These are phyloP conservation scores for Isoperla grammatica DNA, from an alignment of 2,888 invertebrate species.

Conservation along the genomic window DNA sequence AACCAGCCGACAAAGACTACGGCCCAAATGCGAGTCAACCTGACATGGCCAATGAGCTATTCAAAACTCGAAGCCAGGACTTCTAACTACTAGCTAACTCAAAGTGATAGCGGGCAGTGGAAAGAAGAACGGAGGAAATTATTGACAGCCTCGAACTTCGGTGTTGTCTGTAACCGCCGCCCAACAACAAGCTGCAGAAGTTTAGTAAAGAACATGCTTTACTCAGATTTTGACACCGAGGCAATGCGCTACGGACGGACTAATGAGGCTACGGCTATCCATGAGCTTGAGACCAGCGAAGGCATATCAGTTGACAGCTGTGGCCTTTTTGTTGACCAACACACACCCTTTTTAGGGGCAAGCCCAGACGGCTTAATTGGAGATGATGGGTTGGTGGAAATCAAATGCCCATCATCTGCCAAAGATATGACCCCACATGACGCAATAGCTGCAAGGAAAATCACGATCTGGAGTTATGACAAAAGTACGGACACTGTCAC, in stretches of 20 bases:
- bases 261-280: neutral
- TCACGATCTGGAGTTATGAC: conserved; percentile 9
- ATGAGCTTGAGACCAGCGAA: neutral
- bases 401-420: conserved; percentile 17
- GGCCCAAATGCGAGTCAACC: neutral
- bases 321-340: conserved; percentile 17
- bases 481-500: neutral
- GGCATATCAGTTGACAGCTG: conserved; percentile 6
- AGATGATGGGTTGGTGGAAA: conserved; percentile 14
- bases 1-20: too few relatives aligned
- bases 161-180: neutral
- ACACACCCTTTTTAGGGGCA: conserved; percentile 9
- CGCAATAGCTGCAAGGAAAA: conserved; percentile 11
- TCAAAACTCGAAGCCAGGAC: neutral
- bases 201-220: neutral
- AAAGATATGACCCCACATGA: conserved; percentile 16
- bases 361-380: conserved; percentile 18
- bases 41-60: neutral
- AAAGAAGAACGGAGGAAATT: neutral
- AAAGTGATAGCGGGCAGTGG: neutral
- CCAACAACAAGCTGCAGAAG: neutral
- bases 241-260: neutral
- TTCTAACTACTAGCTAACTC: too few relatives aligned
- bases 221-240: neutral
- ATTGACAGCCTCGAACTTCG: neutral